These are phyloP conservation scores for Psilanteris sp. DNA, from an alignment of 1,140 invertebrate genomes.

Conservation along the genomic window DNA sequence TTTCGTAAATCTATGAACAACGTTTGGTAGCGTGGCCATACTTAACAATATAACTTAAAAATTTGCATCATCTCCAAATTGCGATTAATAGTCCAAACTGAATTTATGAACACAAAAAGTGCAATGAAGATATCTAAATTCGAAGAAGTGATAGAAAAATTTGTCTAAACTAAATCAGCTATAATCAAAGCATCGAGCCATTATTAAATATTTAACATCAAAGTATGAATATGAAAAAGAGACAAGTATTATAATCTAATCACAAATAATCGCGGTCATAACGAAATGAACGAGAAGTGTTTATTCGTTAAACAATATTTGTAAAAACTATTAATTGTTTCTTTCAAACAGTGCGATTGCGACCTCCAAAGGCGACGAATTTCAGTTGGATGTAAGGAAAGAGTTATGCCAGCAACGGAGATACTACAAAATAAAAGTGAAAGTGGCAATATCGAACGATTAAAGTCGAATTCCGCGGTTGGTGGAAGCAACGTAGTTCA, in stretches of 20 bases:
- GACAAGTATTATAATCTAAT: too few species aligned
- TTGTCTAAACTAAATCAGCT: too few species aligned
- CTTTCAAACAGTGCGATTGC: too few species aligned
- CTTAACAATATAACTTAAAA: constrained; percentile 19
- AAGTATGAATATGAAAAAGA: too few species aligned
- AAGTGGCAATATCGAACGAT: constrained; percentile 54
- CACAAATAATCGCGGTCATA: too few species aligned
- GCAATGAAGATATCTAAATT: too few species aligned
- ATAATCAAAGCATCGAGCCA: too few species aligned
- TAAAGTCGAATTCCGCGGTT: constrained; percentile 89
- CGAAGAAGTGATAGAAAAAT: too few species aligned
- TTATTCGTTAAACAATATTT: too few species aligned
- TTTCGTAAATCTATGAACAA: constrained; percentile 59
- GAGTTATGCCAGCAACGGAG: constrained; percentile 26
- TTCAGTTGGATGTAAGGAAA: constrained; percentile 38
- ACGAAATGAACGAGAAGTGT: too few species aligned
- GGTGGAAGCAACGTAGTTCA: constrained; percentile 89
- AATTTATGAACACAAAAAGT: background rate
- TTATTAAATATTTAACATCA: too few species aligned
- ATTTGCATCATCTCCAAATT: constrained; percentile 3
- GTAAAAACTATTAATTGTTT: too few species aligned
- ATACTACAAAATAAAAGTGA: constrained; percentile 38
- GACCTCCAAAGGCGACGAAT: constrained; percentile 25
- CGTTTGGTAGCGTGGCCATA: constrained; percentile 41
- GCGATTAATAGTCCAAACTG: background rate